Evolutionary conservation across 2,113 vertebrate genomes (phyloP), one percentile per base, ranked within the genome.

Genomic region (Vulpes lagopus): DNA sequence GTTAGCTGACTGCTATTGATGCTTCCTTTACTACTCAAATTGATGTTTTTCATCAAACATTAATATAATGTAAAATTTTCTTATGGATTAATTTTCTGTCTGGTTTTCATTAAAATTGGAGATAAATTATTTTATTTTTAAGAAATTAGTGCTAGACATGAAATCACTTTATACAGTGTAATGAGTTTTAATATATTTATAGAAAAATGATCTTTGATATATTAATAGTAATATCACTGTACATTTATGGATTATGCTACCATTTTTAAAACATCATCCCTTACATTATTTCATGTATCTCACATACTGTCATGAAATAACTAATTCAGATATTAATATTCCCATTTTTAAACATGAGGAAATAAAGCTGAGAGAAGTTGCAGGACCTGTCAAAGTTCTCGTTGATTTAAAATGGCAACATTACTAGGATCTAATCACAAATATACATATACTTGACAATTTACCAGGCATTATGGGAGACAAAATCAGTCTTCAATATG

Each of bases 31-130:
- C 38, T 73, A 92, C 73, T 91, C 11, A 15, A 95, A 89, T 80
- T 89, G 22, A 60, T 86, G 6, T 35, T 86, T 73, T 97, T 95
- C 3, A 80, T 86, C 55, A 91, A 76, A 73, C 30, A 91, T 85
- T 83, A 78, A 73, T 59, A 59, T 74, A 78, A 78, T 55, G 16
- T 67, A 89, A 87, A 60, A 15, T 49, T 86, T 87, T 94, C 35
- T 96, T 89, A 49, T 0, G 2, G 16, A 67, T 95, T 86, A 30
- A 43, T 82, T 64, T 76, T 89, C 4, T 79, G 3, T 83, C 65
- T 86, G 14, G 3, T 94, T 95, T 89, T 89, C 57, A 92, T 87
- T 92, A 94, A 96, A 92, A 55, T 84, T 69, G 8, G 22, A 84
- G 30, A 27, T 80, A 73, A 57, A 92, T 87, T 88, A 1, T 94